Base-by-base conservation (phyloP, 2,888 invertebrate species). In the Orthonevra nobilis region DNA sequence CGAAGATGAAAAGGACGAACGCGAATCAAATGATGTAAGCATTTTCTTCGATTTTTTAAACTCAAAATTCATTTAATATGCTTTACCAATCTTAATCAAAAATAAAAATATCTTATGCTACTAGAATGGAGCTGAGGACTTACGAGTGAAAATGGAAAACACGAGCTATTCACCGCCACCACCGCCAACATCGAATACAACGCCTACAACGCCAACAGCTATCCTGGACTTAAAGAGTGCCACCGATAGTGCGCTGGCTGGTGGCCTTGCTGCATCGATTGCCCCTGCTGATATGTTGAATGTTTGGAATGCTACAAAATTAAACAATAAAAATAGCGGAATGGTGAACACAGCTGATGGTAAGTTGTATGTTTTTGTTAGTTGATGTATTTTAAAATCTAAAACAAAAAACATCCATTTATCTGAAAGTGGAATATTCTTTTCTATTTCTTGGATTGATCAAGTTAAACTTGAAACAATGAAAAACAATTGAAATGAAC, bases 271-370 rank as follows among this genome's bases (percentile, higher is more conserved):
- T 10, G 86, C 87, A 26, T 87, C 89, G 40, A 89, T 89, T 81
- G 88, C 89, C 42, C 91, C 91, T 30, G 91, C 91, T 85, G 91
- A 92, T 66, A 92, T 89, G 89, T 83, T 89, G 81, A 89, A 92
- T 82, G 90, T 91, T 79, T 92, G 92, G 92, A 92, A 92, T 66
- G 89, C 91, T 75, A 92, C 92, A 86, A 89, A 92, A 83, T 90
- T 92, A 84, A 92, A 91, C 63, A 92, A 92, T 90, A 94, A 95
- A 89, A 88, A 88, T 77, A 94, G 94, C 84, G 94, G 94, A 82
- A 93, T 94, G 84, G 94, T 95, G 83, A 93, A 94, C 85, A 96
- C 96, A 86, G 93, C 95, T 85, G 95, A 96, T 88, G 95, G 95
- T 95, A 91, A 84, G 83, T 82, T 34, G 44, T 38, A 7, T 32